Base-by-base conservation (phyloP, 2,797 vertebrate genomes). In the Galaxias olidus region DNA sequence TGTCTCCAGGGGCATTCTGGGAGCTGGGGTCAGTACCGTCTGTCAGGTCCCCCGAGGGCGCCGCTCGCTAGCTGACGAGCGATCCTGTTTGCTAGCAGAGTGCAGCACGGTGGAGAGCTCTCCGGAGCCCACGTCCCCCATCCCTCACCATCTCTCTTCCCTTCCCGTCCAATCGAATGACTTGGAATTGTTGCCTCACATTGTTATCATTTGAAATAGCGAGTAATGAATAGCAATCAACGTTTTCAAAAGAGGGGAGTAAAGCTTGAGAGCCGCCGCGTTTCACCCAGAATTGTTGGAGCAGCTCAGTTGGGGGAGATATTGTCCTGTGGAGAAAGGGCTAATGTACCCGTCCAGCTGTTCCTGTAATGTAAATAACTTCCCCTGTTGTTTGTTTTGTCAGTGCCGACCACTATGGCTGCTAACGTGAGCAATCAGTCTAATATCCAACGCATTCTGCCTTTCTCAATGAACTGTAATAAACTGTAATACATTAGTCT, bases 141-240 rank as follows among this genome's bases (percentile, higher is more conserved):
- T 72, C 74, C 10, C 47, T 18, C 75, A 49, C 56, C 58, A 4
- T 80, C 59, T 72, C 80, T 83, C 83, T 73, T 65, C 72, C 20
- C 80, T 69, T 68, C 79, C 72, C 67, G 77, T 73, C 80, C 87
- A 82, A 86, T 88, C 80, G 84, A 86, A 85, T 87, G 85, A 88
- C 80, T 87, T 79, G 79, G 82, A 89, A 84, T 86, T 86, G 85
- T 89, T 82, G 79, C 80, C 82, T 80, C 85, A 80, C 87, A 78
- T 84, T 87, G 84, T 89, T 87, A 84, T 88, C 86, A 76, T 83
- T 83, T 80, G 85, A 83, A 82, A 77, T 81, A 75, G 81, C 75
- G 68, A 81, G 86, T 84, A 85, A 86, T 85, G 86, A 87, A 86
- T 79, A 80, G 86, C 84, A 87, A 89, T 88, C 86, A 89, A 76